These are phyloP conservation scores for Callyntrura sp. DNA, from an alignment of 2,888 invertebrate species.

Conservation along the genomic window DNA sequence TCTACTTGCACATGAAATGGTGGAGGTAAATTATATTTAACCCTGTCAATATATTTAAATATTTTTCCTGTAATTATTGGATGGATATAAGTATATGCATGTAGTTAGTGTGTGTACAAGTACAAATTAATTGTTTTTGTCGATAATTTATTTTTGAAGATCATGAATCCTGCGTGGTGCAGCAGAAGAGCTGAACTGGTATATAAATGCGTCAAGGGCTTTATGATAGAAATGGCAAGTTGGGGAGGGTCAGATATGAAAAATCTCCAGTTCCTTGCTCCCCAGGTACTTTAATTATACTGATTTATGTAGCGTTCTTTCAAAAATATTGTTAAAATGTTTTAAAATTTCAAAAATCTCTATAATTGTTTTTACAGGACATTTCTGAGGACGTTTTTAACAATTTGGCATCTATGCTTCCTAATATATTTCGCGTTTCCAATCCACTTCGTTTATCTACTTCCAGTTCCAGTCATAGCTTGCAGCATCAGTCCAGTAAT, in stretches of 20 bases:
- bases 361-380: too few relatives aligned
- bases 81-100: slow-evolving; percentile 15
- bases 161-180: slow-evolving; percentile 99
- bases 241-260: slow-evolving; percentile 96
- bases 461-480: slow-evolving; percentile 83
- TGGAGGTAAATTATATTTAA: slow-evolving; percentile 91
- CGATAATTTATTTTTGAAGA: too few relatives aligned
- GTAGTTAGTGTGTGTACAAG: too few relatives aligned
- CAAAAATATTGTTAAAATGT: too few relatives aligned
- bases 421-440: slow-evolving; percentile 97
- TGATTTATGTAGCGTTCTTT: too few relatives aligned
- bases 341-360: too few relatives aligned
- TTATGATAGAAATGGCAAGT: slow-evolving; percentile 99
- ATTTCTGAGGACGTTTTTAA: slow-evolving; percentile 94
- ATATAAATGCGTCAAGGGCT: slow-evolving; percentile 99
- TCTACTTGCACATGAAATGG: slow-evolving; percentile 96
- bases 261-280: slow-evolving; percentile 94
- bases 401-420: slow-evolving; percentile 94
- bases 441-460: slow-evolving; percentile 93
- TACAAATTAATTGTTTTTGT: too few relatives aligned
- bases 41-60: slow-evolving; percentile 1
- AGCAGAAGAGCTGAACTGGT: slow-evolving; percentile 97
- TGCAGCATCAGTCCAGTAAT: slow-evolving; percentile 82
- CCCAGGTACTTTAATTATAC: too few relatives aligned
- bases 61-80: background rate